phyloP scores from a whole-genome alignment of 2,797 vertebrate species.

The Eurystomus glaucurus region DNA sequence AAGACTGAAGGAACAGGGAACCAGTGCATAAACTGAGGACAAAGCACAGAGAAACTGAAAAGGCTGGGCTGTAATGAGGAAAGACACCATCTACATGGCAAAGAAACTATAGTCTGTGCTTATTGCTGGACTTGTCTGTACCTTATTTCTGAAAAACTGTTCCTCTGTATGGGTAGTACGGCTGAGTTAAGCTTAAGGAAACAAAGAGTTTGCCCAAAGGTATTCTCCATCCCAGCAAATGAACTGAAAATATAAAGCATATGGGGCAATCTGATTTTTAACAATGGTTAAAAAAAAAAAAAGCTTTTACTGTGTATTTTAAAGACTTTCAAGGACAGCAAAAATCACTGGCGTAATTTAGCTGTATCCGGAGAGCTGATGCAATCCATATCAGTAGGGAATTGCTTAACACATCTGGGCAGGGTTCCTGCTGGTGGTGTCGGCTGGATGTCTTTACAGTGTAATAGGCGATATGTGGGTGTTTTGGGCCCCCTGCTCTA shows the following conservation, averaged over 20 bases:
- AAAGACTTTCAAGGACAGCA: constrained; percentile 19
- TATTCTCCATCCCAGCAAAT: not conserved
- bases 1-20: not conserved
- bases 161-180: not conserved
- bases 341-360: not conserved
- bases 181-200: constrained; percentile 5
- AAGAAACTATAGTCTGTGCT: not conserved
- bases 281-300: not conserved
- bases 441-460: not conserved
- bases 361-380: constrained; percentile 15
- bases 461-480: rapidly evolving
- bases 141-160: not conserved
- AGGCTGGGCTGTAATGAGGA: rapidly evolving
- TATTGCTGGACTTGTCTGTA: not conserved
- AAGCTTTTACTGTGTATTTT: not conserved
- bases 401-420: constrained; percentile 34
- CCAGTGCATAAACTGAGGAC: not conserved
- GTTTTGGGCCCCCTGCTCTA: not conserved
- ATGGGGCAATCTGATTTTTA: not conserved
- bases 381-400: constrained; percentile 27
- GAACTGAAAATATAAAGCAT: constrained; percentile 29
- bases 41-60: not conserved
- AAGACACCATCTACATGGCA: not conserved
- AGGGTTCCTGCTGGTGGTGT: not conserved
- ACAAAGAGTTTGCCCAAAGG: not conserved